These are phyloP conservation scores for Andrena flavipes DNA, from an alignment of 2,888 invertebrate genomes.

Conservation along the genomic window DNA sequence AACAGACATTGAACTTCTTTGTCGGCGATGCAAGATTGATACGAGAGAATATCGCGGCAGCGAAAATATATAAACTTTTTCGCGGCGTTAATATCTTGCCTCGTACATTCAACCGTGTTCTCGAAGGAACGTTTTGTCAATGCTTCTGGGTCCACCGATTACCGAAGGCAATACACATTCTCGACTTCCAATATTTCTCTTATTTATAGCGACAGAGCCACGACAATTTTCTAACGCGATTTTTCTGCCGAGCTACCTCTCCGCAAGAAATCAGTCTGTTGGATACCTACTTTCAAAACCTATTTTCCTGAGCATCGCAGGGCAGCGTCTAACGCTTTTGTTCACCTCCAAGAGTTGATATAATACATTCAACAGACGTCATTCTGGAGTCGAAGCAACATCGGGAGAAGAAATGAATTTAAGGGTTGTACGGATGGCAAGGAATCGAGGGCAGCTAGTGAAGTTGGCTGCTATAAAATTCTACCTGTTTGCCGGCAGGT, in stretches of 20 bases:
- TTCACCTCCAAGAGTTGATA: not conserved
- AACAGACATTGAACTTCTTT: slow-evolving; percentile 3
- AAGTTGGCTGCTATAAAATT: slow-evolving; percentile 76
- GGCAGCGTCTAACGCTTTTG: not conserved
- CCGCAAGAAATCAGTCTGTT: not conserved
- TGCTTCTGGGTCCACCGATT: not conserved
- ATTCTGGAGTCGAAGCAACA: not conserved
- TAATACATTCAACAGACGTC: not conserved
- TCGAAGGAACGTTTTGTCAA: not conserved
- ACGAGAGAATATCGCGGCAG: not conserved
- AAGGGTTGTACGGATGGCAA: slow-evolving; percentile 31
- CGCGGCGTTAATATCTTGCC: slow-evolving; percentile 21
- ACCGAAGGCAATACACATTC: not conserved
- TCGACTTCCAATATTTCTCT: slow-evolving; percentile 10
- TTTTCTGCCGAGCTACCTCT: not conserved
- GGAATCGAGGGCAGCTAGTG: slow-evolving; percentile 61
- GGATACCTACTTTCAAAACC: not conserved
- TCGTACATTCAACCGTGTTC: slow-evolving; percentile 1
- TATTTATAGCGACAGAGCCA: slow-evolving; percentile 13
- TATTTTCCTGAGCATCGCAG: not conserved
- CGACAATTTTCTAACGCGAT: not conserved
- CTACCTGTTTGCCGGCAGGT: slow-evolving; percentile 70
- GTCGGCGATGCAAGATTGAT: not conserved
- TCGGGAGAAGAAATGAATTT: slow-evolving; percentile 12
- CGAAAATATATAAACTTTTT: slow-evolving; percentile 3